Evolutionary conservation across 2,888 invertebrate species (phyloP).

Genomic region (Orthosia incerta): DNA sequence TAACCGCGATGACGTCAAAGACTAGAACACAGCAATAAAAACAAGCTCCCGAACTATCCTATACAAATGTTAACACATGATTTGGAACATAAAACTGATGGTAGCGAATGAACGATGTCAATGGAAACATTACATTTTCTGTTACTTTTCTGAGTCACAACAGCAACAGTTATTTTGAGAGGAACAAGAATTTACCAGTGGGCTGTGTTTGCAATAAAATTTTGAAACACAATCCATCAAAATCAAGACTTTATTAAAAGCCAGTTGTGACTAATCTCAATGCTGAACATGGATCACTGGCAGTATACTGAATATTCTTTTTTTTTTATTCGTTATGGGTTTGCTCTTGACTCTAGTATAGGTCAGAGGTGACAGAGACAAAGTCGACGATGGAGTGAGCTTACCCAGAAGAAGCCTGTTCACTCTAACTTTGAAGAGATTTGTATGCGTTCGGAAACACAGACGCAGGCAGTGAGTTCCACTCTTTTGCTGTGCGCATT

Average conservation of each 20-base stretch:
- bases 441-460: no score
- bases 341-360: no score
- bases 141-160: constrained; percentile 41
- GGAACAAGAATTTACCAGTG: neutral
- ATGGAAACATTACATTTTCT: constrained; percentile 39
- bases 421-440: no score
- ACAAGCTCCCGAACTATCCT: constrained; percentile 26
- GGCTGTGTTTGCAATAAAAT: constrained; percentile 9
- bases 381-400: no score
- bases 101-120: constrained; percentile 54
- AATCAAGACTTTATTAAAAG: neutral
- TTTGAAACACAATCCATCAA: constrained; percentile 31
- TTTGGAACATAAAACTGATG: constrained; percentile 57
- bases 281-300: neutral
- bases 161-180: constrained; percentile 50
- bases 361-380: no score
- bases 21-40: constrained; percentile 53
- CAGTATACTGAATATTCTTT: neutral
- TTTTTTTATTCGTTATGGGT: no score
- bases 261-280: neutral
- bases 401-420: no score
- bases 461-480: no score
- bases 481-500: no score
- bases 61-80: constrained; percentile 45
- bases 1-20: constrained; percentile 63